Base-by-base conservation (phyloP, 2,888 invertebrate genomes). In the Criorhina ranunculi region DNA sequence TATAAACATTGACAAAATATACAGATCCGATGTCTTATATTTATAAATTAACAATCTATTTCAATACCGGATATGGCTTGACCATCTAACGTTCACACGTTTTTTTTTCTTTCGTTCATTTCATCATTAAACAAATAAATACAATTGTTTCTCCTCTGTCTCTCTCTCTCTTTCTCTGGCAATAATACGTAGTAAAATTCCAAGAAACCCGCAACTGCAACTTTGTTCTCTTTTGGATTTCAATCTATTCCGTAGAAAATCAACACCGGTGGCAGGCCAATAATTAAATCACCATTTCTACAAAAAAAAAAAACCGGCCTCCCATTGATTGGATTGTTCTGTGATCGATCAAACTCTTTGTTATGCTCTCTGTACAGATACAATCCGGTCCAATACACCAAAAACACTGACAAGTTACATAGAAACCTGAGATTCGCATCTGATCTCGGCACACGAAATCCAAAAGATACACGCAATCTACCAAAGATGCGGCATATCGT, bases 51-150 rank as follows among this genome's bases (percentile, higher is more conserved):
- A 59, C 7, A 40, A 35, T 53, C 49, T 66, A 57, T 46, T 57
- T 31, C 2, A 33, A 42, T 46, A 31, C 57, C 59, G 49, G 57
- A 40, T 42, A 57, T 35, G n/a, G 29, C 19, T 11, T 3, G 33
- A 24, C 53, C 15, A 42, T 53, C 64, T 17, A 42, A 15, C 8
- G 7, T 42, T 44, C 15, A 55, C 73, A 9, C 12, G n/a, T n/a
- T n/a, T n/a, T n/a, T 29, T 12, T 53, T 67, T 15, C 31, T 59
- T 76, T 46, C 15, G 12, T 60, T 37, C 6, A 11, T 33, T 75
- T 67, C 24, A 42, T 17, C 59, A 9, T 51, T 67, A 59, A 80
- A 66, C 19, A 64, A 80, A 64, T 80, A 53, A 66, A 80, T 31
- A 66, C 12, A 33, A 31, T 60, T 11, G 66, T 31, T 33, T 4